Conservation (phyloP, 2,797 vertebrate genomes). For the Oreochromis mossambicus region DNA sequence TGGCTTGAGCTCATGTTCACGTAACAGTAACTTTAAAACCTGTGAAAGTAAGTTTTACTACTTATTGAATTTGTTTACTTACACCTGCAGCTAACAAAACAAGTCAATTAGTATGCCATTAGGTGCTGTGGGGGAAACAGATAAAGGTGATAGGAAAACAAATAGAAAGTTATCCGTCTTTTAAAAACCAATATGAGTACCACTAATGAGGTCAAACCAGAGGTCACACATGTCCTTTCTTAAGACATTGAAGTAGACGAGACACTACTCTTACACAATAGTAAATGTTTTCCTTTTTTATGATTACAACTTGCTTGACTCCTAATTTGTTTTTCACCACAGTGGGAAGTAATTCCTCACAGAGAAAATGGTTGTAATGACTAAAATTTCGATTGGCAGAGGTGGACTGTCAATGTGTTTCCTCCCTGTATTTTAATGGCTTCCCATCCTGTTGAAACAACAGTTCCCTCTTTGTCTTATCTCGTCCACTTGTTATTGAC, state of each 20-base stretch:
- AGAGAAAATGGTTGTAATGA: slow-evolving; percentile 4
- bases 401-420: slow-evolving; percentile 6
- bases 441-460: slow-evolving; percentile 51
- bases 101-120: slow-evolving; percentile 2
- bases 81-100: slow-evolving; percentile 4
- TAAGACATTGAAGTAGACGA: background rate
- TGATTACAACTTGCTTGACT: background rate
- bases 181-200: slow-evolving; percentile 16
- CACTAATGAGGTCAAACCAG: background rate
- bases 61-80: slow-evolving; percentile 28
- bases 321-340: background rate
- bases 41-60: background rate
- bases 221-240: slow-evolving; percentile 26
- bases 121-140: background rate
- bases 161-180: background rate
- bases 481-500: slow-evolving; percentile 26
- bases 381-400: background rate
- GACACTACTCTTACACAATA: background rate
- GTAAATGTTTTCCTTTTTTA: background rate
- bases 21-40: slow-evolving; percentile 13
- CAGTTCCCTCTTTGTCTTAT: slow-evolving; percentile 29
- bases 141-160: background rate
- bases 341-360: slow-evolving; percentile 9
- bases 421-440: slow-evolving; percentile 19
- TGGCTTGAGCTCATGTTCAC: slow-evolving; percentile 11